These are phyloP conservation scores for Griposia aprilina DNA, from an alignment of 2,888 invertebrate genomes.

Conservation along the genomic window DNA sequence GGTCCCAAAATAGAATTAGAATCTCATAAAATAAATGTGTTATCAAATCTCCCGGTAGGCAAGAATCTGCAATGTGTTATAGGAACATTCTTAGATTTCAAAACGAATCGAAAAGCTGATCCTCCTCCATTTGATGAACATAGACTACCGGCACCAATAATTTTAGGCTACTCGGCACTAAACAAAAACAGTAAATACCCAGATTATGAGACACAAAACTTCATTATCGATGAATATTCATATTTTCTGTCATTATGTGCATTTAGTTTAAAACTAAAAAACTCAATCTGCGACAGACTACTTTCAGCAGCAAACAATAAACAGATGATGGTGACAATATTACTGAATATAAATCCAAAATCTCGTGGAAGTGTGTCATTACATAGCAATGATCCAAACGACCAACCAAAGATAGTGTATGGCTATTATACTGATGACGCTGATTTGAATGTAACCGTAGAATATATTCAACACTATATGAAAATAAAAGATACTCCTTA, in stretches of 20 bases:
- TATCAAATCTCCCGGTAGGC: constrained; percentile 76
- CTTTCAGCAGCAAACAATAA: not conserved
- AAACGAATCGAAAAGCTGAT: constrained; percentile 28
- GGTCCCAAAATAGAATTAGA: constrained; percentile 75
- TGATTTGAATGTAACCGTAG: constrained; percentile 29
- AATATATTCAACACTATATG: constrained; percentile 23
- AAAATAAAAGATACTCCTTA: constrained; percentile 19
- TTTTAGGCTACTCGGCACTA: constrained; percentile 34
- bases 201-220: constrained; percentile 27
- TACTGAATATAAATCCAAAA: constrained; percentile 21
- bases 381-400: constrained; percentile 22
- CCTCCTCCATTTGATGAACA: constrained; percentile 33
- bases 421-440: constrained; percentile 20
- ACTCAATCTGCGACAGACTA: constrained; percentile 28
- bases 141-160: constrained; percentile 23
- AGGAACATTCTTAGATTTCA: constrained; percentile 27
- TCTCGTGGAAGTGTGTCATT: constrained; percentile 36
- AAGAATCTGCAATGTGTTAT: constrained; percentile 77
- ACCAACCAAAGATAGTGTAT: constrained; percentile 24
- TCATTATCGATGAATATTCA: not conserved
- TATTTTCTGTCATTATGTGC: constrained; percentile 27
- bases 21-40: constrained; percentile 67
- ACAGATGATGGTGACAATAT: constrained; percentile 24
- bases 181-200: not conserved
- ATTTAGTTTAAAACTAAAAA: constrained; percentile 23